Evolutionary conservation across 92 coral and sea anemone genomes (phyloP), one percentile per base, ranked within the genome.

Genomic region (Metridium senile): DNA sequence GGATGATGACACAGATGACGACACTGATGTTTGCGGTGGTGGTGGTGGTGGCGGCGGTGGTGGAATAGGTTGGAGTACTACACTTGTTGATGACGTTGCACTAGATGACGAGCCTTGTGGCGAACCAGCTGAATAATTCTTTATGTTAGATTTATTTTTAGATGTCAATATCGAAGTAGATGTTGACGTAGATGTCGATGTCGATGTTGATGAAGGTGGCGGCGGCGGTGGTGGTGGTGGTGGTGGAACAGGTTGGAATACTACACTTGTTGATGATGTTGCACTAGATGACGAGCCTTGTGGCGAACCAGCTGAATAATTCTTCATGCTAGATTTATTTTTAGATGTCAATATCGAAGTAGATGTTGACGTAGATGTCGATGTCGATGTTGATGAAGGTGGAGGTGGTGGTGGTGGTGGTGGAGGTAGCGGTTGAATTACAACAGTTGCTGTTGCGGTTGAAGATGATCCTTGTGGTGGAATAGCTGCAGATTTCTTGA

Each of bases 121-220:
- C n/a, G n/a, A n/a, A n/a, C n/a, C n/a, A n/a, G n/a, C n/a, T n/a
- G n/a, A n/a, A n/a, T n/a, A n/a, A n/a, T n/a, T n/a, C n/a, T n/a
- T n/a, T n/a, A n/a, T n/a, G n/a, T n/a, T n/a, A n/a, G n/a, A n/a
- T n/a, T n/a, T n/a, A n/a, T n/a, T n/a, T n/a, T n/a, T n/a, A n/a
- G n/a, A n/a, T n/a, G n/a, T n/a, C n/a, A n/a, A n/a, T n/a, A n/a
- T n/a, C n/a, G n/a, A n/a, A n/a, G n/a, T n/a, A n/a, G n/a, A n/a
- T n/a, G n/a, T n/a, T n/a, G 75, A 34, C 45, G 45, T 29, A 10
- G 74, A 35, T 68, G 74, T n/a, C n/a, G n/a, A n/a, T 70, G 75
- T 33, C n/a, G 26, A 8, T 23, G 58, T 10, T 49, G 75, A 26
- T 28, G 49, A 8, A 22, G 58, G n/a, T 23, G 35, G n/a, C 29